These are phyloP conservation scores for Chaenodraco wilsoni DNA, from an alignment of 2,797 vertebrate species.

Conservation along the genomic window DNA sequence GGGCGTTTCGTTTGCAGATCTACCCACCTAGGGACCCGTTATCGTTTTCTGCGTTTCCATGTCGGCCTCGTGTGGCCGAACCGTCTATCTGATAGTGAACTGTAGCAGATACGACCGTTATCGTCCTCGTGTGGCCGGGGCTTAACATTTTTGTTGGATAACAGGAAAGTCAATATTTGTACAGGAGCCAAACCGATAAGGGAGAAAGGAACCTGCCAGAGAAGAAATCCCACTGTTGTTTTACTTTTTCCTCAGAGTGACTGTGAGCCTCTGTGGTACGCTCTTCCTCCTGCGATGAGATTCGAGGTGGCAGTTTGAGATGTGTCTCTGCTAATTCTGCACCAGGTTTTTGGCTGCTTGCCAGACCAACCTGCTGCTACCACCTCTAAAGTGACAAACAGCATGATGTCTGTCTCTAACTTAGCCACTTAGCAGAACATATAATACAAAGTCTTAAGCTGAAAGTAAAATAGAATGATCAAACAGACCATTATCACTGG, in stretches of 20 bases:
- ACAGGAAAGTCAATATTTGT: slow-evolving; percentile 1
- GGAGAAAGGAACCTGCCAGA: slow-evolving; percentile 1
- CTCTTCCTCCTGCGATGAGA: slow-evolving; percentile 35
- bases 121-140: too few species aligned
- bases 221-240: slow-evolving; percentile 23
- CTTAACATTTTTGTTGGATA: slow-evolving; percentile 5
- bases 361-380: slow-evolving; percentile 2
- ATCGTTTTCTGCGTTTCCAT: too few species aligned
- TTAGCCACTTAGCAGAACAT: background rate
- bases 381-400: background rate
- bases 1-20: too few species aligned
- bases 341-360: slow-evolving; percentile 13
- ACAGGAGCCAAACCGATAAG: background rate
- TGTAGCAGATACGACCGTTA: too few species aligned
- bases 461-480: background rate
- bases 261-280: slow-evolving; percentile 15
- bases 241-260: slow-evolving; percentile 13
- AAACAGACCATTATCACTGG: background rate
- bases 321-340: slow-evolving; percentile 23
- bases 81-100: too few species aligned
- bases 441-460: background rate
- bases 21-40: too few species aligned
- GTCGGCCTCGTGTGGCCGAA: too few species aligned
- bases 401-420: slow-evolving; percentile 9
- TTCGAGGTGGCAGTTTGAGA: slow-evolving; percentile 37